These are phyloP conservation scores for Rhyzopertha dominica DNA, from an alignment of 1,140 invertebrate species.

Conservation along the genomic window DNA sequence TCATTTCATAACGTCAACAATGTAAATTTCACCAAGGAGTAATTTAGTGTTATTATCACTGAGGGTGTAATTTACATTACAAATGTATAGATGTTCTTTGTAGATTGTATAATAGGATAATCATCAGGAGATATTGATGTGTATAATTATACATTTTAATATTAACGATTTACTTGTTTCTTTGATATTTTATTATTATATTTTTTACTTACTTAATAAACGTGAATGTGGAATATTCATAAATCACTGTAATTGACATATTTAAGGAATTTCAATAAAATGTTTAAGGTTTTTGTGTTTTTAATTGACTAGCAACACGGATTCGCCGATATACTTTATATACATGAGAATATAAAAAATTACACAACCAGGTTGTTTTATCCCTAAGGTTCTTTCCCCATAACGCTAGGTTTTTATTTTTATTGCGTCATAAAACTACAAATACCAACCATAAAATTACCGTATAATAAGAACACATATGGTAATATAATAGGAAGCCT, in stretches of 20 bases:
- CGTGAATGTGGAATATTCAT: slow-evolving; percentile 30
- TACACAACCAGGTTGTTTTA: no score
- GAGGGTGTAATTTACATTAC: slow-evolving; percentile 13
- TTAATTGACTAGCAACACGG: no score
- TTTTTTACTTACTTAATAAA: slow-evolving; percentile 34
- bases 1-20: slow-evolving; percentile 19
- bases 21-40: slow-evolving; percentile 23
- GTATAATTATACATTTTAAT: slow-evolving; percentile 16
- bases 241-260: slow-evolving; percentile 36
- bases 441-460: no score
- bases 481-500: no score
- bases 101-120: slow-evolving; percentile 34
- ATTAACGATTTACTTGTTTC: slow-evolving; percentile 11
- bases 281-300: no score
- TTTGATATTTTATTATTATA: slow-evolving; percentile 19
- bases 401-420: no score
- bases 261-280: slow-evolving; percentile 23
- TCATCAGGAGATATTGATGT: slow-evolving; percentile 22
- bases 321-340: no score
- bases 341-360: no score
- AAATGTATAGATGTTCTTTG: slow-evolving; percentile 40
- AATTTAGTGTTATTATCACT: slow-evolving; percentile 3
- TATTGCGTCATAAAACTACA: no score
- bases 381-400: no score
- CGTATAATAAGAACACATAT: no score